Evolutionary conservation across 2,888 invertebrate species (phyloP).

Genomic region (Pyrocoelia pectoralis): DNA sequence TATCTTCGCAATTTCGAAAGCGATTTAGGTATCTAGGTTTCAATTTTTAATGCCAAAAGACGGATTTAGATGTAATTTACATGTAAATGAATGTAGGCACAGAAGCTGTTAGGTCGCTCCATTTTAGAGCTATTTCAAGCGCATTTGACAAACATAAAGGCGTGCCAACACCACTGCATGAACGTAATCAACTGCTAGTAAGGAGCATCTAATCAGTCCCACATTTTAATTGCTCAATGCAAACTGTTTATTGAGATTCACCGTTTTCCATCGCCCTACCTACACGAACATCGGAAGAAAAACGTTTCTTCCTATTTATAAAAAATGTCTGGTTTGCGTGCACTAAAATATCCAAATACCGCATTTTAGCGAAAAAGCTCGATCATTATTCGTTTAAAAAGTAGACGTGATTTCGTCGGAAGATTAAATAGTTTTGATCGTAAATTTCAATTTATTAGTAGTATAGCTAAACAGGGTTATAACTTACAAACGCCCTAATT

Average conservation of each 20-base stretch:
- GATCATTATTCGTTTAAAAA: slow-evolving; percentile 5
- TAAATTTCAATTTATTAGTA: slow-evolving; percentile 22
- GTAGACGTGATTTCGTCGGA: slow-evolving; percentile 4
- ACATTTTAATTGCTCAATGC: not conserved
- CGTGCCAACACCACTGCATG: not conserved
- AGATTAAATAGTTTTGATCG: slow-evolving; percentile 11
- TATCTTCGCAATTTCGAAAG: too few species aligned
- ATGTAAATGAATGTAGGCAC: slow-evolving; percentile 11
- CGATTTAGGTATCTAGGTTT: too few species aligned
- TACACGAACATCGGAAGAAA: too few species aligned
- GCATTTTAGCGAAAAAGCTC: not conserved
- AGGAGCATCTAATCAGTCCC: not conserved
- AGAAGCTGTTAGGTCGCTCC: not conserved
- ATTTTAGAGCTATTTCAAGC: slow-evolving; percentile 7
- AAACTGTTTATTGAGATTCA: too few species aligned
- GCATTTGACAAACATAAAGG: slow-evolving; percentile 18
- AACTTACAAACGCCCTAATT: slow-evolving; percentile 12
- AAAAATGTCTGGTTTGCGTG: not conserved
- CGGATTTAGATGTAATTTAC: slow-evolving; percentile 6
- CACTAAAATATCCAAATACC: not conserved
- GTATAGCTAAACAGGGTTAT: slow-evolving; percentile 13
- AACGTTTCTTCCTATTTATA: not conserved
- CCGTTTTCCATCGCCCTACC: too few species aligned
- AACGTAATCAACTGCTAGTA: slow-evolving; percentile 11
- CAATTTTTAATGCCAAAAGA: not conserved